Evolutionary conservation across 2,797 vertebrate species (phyloP), one percentile per base, ranked within the genome.

Genomic region (Mycteria americana): DNA sequence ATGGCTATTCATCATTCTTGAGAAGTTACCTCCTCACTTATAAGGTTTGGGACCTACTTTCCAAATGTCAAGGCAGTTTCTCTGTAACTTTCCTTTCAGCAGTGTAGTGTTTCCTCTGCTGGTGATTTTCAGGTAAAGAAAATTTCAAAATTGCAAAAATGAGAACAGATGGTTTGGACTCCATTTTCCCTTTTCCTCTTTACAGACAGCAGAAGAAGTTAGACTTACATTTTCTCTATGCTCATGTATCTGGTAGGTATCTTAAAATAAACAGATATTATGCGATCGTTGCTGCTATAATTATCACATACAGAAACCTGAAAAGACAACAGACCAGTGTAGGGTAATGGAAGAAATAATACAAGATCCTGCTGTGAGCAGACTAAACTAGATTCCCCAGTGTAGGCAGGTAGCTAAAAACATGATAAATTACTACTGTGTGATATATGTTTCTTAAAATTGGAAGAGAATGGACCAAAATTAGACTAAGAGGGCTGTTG

Each of bases 371-470:
- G 39, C 60, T 68, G n/a, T 6, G 5, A 93, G 88, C 31, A 78
- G 89, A 74, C 30, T 70, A 85, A 93, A 74, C 46, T 85, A 75
- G 79, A 92, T 92, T 89, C 46, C 62, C 19, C 59, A 65, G 33
- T 64, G 31, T 18, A 88, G 54, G 43, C 62, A 93, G 85, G 57
- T 63, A 82, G 69, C 56, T 83, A 92, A 92, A 88, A 77, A 45
- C 31, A 78, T 77, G 67, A 95, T 41, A 79, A 92, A 94, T 93
- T 85, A 84, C 63, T 81, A 31, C 67, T 70, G 25, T n/a, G 68
- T 93, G 81, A 89, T 77, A 39, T 41, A 85, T 59, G 41, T 91
- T 86, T 87, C 79, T 78, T 94, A 72, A 87, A 93, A 96, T 39
- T 87, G 62, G 41, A 93, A 91, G 64, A 93, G 70, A 95, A 92